Base-by-base conservation (phyloP, 1,140 invertebrate species). In the Neocloeon triangulifer region DNA sequence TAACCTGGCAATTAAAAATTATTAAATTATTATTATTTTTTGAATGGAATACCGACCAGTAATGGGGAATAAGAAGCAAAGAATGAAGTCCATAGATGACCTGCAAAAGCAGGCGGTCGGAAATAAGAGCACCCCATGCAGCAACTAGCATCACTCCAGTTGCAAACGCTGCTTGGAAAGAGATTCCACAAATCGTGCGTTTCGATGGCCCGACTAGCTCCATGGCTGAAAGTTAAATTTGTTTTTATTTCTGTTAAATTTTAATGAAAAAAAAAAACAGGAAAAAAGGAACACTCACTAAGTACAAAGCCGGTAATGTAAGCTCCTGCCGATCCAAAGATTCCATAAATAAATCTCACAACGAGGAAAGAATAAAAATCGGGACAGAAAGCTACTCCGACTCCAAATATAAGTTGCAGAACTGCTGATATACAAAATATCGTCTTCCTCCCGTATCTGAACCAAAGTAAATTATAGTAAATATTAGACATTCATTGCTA, bases 231-330 rank as follows among this genome's bases (percentile, higher is more conserved):
- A 47, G 30, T 30, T 36, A 33, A 35, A 23, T 5, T 15, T 28
- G 19, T 19, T 39, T 2, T 7, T 10, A 20, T 9, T 29, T 22
- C 10, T 34, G 25, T 18, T 10, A 17, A 26, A 9, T 12, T 9
- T 21, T 28, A 19, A 42, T 27, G n/a, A n/a, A n/a, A n/a, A n/a
- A n/a, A n/a, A n/a, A n/a, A n/a, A n/a, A n/a, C n/a, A n/a, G n/a
- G n/a, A n/a, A n/a, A n/a, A n/a, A n/a, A n/a, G n/a, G n/a, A 7
- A 12, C 7, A 44, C 46, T 52, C 44, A 62, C 58, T 73, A 8
- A 86, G 46, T 1, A 85, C 79, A 47, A 85, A 85, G 2, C 70
- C 73, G 8, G 77, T 73, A 30, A 84, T 78, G 41, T 81, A 84
- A 8, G 75, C 63, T 1, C 80, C 80, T 4, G 78, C 73, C 1